Conservation (phyloP, 2,113 vertebrate species). For the rabbit (Oryctolagus cuniculus) region DNA sequence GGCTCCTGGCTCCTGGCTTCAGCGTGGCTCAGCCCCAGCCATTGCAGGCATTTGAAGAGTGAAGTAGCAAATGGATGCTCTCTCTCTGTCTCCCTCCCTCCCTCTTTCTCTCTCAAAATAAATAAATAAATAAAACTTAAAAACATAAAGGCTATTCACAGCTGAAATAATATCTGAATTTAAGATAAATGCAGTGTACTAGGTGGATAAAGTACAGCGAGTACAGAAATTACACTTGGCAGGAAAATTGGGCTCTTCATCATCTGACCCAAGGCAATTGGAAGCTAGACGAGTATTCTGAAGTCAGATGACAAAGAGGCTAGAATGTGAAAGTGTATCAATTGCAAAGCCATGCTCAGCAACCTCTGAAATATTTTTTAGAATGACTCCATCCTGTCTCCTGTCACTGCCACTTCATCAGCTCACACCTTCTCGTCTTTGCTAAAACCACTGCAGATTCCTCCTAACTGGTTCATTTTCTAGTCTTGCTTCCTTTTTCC, state of each 20-base stretch:
- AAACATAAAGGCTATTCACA: neutral
- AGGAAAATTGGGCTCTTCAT: neutral
- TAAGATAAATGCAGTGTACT: neutral
- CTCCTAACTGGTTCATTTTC: neutral
- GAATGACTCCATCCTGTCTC: neutral
- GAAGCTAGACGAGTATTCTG: neutral
- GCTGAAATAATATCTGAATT: neutral
- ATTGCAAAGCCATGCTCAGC: neutral
- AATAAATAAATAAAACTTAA: too few relatives aligned
- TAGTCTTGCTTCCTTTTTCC: constrained; percentile 5
- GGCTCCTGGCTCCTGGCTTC: too few relatives aligned
- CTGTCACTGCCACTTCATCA: neutral
- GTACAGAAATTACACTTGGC: neutral
- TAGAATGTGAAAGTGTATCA: neutral
- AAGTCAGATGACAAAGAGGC: neutral
- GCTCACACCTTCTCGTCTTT: neutral
- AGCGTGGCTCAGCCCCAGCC: too few relatives aligned
- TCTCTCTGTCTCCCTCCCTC: too few relatives aligned
- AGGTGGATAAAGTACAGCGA: neutral
- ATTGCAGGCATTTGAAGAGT: too few relatives aligned
- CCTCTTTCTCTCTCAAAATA: too few relatives aligned
- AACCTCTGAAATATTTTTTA: neutral
- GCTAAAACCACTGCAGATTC: neutral
- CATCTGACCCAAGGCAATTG: neutral
- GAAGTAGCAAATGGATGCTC: too few relatives aligned